These are phyloP conservation scores for Noctuana brunneofusca DNA, from an alignment of 2,888 invertebrate genomes.

Conservation along the genomic window DNA sequence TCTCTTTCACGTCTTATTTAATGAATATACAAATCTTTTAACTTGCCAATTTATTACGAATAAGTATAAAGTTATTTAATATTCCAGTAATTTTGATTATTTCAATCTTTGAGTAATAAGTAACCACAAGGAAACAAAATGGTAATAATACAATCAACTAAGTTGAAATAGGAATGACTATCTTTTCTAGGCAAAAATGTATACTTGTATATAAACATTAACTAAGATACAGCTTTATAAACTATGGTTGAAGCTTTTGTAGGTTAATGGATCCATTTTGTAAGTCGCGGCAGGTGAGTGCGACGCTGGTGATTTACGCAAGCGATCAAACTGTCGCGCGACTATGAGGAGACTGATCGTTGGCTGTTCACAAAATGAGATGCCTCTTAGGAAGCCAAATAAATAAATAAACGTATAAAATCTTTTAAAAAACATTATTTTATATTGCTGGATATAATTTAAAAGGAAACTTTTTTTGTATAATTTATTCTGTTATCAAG, in stretches of 20 bases:
- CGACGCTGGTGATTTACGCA: constrained; percentile 17
- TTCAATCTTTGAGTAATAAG: too few relatives aligned
- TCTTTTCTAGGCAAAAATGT: too few relatives aligned
- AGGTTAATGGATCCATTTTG: constrained; percentile 34
- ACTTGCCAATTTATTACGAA: too few relatives aligned
- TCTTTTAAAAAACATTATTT: too few relatives aligned
- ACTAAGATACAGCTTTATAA: neutral
- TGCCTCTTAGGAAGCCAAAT: neutral
- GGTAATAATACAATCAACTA: too few relatives aligned
- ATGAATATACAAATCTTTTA: neutral
- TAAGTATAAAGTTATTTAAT: too few relatives aligned
- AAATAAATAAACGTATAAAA: neutral
- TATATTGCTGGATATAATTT: too few relatives aligned
- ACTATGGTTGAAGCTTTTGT: constrained; percentile 14
- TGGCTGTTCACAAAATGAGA: constrained; percentile 19
- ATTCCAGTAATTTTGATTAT: too few relatives aligned
- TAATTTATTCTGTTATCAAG: too few relatives aligned
- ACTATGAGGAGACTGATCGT: constrained; percentile 3
- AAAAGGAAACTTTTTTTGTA: too few relatives aligned
- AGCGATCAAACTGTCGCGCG: constrained; percentile 21
- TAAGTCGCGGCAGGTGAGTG: constrained; percentile 30
- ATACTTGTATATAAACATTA: neutral
- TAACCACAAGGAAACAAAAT: too few relatives aligned
- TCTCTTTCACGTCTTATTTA: neutral
- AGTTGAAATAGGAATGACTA: too few relatives aligned